Evolutionary conservation across 2,113 vertebrate genomes (phyloP).

Genomic region (Triplophysa tibetana): DNA sequence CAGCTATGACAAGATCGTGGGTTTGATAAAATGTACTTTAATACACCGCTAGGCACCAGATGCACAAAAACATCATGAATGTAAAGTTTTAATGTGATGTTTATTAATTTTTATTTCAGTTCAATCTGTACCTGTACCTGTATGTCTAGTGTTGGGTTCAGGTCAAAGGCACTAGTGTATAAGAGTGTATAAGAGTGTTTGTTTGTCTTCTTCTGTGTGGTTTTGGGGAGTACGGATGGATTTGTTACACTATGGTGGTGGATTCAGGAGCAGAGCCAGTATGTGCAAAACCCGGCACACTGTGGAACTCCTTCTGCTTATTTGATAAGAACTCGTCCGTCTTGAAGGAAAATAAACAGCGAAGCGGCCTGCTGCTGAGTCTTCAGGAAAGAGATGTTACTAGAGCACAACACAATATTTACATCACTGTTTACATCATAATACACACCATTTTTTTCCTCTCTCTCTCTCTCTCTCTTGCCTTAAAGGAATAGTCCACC

Average conservation of each 20-base stretch:
- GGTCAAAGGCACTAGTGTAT: neutral
- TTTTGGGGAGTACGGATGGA: neutral
- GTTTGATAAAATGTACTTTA: no score
- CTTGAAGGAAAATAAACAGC: constrained; percentile 78
- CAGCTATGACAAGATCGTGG: no score
- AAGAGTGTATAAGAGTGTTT: constrained; percentile 27
- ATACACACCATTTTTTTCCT: constrained; percentile 49
- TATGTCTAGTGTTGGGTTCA: neutral
- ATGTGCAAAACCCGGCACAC: constrained; percentile 48
- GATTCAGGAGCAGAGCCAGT: neutral
- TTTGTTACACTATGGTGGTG: constrained; percentile 15
- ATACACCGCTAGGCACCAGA: no score
- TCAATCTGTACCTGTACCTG: neutral
- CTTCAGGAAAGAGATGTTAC: constrained; percentile 71
- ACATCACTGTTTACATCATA: constrained; percentile 75
- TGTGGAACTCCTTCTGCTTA: constrained; percentile 71
- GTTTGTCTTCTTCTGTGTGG: constrained; percentile 24
- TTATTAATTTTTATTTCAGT: no score
- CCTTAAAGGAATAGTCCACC: neutral
- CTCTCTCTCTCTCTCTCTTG: neutral
- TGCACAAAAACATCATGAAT: no score
- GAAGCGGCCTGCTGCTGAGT: constrained; percentile 67
- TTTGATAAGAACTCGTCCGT: constrained; percentile 81
- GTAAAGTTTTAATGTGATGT: no score
- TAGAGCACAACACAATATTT: constrained; percentile 81